A percentile compares a stretch with the other conserved stretches of the same genome.
These are phyloP conservation scores for Mnemiopsis leidyi DNA, from an alignment of 37 sponge, comb jelly and placozoan genomes.

Conservation along the genomic window DNA sequence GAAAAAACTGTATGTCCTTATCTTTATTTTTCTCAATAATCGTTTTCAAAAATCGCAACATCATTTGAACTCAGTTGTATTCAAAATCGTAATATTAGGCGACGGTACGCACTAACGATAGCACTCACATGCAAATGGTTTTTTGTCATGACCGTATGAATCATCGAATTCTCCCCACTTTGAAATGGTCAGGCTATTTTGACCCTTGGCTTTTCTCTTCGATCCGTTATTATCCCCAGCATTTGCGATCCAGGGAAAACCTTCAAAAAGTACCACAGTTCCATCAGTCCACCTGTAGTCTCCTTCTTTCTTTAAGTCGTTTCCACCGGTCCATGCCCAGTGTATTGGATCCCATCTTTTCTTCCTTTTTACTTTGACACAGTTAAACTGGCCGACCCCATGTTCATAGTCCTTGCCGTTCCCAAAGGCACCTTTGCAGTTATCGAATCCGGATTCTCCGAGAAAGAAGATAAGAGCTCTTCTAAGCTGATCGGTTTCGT, in stretches of 20 bases:
- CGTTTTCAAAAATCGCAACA: no score
- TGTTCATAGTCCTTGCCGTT: background rate
- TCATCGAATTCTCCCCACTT: background rate
- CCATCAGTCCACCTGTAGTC: background rate
- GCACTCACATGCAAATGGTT: background rate
- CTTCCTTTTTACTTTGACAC: background rate
- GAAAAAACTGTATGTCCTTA: no score
- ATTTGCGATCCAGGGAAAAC: background rate
- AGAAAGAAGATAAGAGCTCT: conserved; percentile 8
- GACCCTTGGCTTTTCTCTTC: background rate
- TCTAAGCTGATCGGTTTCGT: background rate
- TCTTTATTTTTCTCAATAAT: no score
- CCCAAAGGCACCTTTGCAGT: background rate
- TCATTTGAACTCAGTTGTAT: no score
- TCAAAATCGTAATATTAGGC: no score
- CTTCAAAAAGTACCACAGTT: background rate
- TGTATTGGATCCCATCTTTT: background rate
- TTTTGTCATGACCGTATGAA: background rate
- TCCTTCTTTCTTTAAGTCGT: conserved; percentile 27
- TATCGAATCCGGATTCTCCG: conserved; percentile 3
- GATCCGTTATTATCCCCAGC: background rate
- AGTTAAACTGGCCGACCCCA: background rate
- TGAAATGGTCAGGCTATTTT: background rate
- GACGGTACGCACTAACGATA: no score
- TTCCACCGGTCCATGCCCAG: conserved; percentile 53